phyloP scores from a whole-genome alignment of 2,113 vertebrate genomes.

The Saiga tatarica region DNA sequence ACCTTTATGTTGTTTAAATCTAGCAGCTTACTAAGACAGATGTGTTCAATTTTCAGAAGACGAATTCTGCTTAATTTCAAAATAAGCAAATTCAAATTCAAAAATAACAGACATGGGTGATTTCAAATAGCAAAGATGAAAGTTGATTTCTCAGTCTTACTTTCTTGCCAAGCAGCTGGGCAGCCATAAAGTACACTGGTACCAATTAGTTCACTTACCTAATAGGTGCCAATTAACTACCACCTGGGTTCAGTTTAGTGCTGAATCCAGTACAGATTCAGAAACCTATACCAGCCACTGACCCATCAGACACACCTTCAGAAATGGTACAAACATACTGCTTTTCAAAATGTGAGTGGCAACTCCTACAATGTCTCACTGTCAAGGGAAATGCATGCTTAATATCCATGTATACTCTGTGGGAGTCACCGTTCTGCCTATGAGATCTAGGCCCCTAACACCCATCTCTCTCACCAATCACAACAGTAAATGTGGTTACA shows the following conservation, averaged over 20 bases:
- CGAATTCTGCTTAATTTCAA: too few relatives aligned
- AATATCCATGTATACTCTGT: neutral
- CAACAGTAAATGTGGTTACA: neutral
- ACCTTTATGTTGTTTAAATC: neutral
- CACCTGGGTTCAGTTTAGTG: neutral
- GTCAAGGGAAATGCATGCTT: fast-evolving
- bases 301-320: neutral
- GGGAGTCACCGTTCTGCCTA: neutral
- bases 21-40: constrained; percentile 69
- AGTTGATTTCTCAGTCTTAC: constrained; percentile 24
- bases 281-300: neutral
- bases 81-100: neutral
- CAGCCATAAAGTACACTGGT: constrained; percentile 26
- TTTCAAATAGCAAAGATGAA: constrained; percentile 7
- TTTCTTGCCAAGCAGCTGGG: constrained; percentile 48
- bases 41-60: constrained; percentile 56
- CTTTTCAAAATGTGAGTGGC: neutral
- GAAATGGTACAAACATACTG: neutral
- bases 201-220: neutral
- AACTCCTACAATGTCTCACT: neutral
- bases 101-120: constrained; percentile 46
- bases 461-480: neutral
- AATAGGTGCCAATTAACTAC: neutral
- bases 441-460: neutral
- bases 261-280: neutral